Evolutionary conservation across 2,888 invertebrate genomes (phyloP), one percentile per base, ranked within the genome.

Genomic region (Seira sanloemensis): DNA sequence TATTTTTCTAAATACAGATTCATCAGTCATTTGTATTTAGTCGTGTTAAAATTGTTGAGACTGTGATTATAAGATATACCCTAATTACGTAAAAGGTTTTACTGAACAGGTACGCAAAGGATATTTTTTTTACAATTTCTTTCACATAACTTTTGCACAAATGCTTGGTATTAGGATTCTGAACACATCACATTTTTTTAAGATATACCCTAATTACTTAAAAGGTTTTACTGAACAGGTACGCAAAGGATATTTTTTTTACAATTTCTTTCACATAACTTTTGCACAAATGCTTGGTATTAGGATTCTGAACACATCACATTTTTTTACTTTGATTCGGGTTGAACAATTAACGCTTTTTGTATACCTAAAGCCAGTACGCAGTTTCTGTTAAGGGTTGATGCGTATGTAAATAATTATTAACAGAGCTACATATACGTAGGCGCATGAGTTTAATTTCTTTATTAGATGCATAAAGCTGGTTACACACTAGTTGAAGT

Each of bases 331-430:
- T n/a, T 37, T 37, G 12, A 12, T 58, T 58, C n/a, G 58, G 58
- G 58, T n/a, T n/a, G 18, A 58, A 4, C 9, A 58, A 58, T 58
- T 58, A 58, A 58, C 58, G 58, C 58, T 58, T 58, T n/a, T 58
- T 58, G 12, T n/a, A n/a, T n/a, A n/a, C n/a, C n/a, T n/a, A n/a
- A n/a, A n/a, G n/a, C n/a, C n/a, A n/a, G n/a, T n/a, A n/a, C n/a
- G n/a, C n/a, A n/a, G n/a, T n/a, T n/a, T n/a, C n/a, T n/a, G n/a
- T n/a, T n/a, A 37, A 37, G 37, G 37, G 37, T 37, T 37, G 12
- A n/a, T n/a, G 37, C 37, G 37, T 37, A 37, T 37, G 37, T 9
- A n/a, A n/a, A n/a, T n/a, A n/a, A n/a, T n/a, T 37, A 37, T 37
- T 37, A 37, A 37, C 37, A 37, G 37, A 37, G 7, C 37, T 12